Evolutionary conservation across 1,140 invertebrate genomes (phyloP).

Genomic region (Heliconius nattereri): DNA sequence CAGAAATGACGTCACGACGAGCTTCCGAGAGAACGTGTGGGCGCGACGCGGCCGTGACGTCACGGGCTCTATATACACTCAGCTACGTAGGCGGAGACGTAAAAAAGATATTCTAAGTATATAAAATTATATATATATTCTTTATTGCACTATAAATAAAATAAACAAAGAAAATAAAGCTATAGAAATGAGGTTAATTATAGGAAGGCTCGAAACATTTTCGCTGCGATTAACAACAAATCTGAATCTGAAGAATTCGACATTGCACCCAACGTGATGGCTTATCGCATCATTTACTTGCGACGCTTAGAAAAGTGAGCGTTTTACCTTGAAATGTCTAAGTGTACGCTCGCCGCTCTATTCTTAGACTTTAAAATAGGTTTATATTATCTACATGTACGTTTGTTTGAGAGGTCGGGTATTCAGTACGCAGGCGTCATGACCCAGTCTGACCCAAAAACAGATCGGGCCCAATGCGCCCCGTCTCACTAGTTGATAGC

Average conservation of each 20-base stretch:
- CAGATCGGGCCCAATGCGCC: constrained; percentile 63
- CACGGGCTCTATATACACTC: constrained; percentile 61
- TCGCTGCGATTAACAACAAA: constrained; percentile 54
- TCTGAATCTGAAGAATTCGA: constrained; percentile 74
- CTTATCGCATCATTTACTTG: constrained; percentile 74
- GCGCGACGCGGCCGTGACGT: constrained; percentile 55
- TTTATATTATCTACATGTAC: constrained; percentile 47
- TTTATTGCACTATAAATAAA: no score
- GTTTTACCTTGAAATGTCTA: constrained; percentile 74
- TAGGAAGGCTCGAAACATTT: background rate
- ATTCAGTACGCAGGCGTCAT: constrained; percentile 74
- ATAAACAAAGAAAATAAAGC: no score
- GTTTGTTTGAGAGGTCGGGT: constrained; percentile 56
- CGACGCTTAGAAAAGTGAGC: constrained; percentile 77
- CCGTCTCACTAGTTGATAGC: constrained; percentile 67
- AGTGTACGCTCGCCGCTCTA: constrained; percentile 69
- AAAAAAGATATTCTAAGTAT: background rate
- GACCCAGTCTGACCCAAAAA: constrained; percentile 79
- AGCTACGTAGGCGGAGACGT: constrained; percentile 39
- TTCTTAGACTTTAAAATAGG: constrained; percentile 69
- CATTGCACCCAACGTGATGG: constrained; percentile 66
- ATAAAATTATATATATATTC: no score
- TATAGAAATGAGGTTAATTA: background rate
- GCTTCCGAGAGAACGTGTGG: constrained; percentile 53
- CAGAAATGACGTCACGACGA: constrained; percentile 55